Conservation (phyloP, 1,140 invertebrate species). For the Arctopsyche grandis region DNA sequence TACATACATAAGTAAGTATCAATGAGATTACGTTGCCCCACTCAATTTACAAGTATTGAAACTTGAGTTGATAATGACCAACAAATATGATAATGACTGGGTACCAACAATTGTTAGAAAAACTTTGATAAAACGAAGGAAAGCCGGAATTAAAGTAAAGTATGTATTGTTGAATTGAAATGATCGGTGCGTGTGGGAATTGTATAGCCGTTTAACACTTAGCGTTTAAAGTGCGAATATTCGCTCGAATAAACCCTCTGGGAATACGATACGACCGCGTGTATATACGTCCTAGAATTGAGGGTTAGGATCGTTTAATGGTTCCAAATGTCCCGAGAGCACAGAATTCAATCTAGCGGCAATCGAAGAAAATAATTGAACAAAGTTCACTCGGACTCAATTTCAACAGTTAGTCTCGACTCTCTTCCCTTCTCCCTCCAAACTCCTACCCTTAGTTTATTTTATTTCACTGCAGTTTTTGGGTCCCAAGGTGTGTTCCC, state of each 20-base stretch:
- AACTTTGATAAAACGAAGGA: too few species aligned
- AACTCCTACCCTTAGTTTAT: neutral
- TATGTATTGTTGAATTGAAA: too few species aligned
- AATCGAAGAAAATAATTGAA: constrained; percentile 29
- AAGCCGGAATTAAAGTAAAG: too few species aligned
- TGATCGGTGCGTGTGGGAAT: too few species aligned
- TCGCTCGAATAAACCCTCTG: neutral
- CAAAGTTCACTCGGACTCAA: constrained; percentile 23
- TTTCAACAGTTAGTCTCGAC: constrained; percentile 12
- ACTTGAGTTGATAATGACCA: too few species aligned
- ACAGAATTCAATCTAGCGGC: constrained; percentile 11
- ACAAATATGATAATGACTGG: too few species aligned
- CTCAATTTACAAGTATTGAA: too few species aligned
- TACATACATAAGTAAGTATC: too few species aligned
- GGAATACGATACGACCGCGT: constrained; percentile 4
- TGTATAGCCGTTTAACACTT: too few species aligned
- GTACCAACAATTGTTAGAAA: too few species aligned
- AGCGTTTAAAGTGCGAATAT: neutral
- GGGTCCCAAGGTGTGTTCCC: constrained; percentile 1
- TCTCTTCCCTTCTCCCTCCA: neutral
- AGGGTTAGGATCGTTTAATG: constrained; percentile 10
- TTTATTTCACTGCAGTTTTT: constrained; percentile 18
- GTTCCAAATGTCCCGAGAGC: constrained; percentile 7
- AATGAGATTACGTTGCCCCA: too few species aligned
- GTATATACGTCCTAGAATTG: neutral